Percentiles rank a stretch among this genome's conserved stretches.
These are phyloP conservation scores for Zaprionus vittiger DNA, from an alignment of 1,140 invertebrate species.

Conservation along the genomic window DNA sequence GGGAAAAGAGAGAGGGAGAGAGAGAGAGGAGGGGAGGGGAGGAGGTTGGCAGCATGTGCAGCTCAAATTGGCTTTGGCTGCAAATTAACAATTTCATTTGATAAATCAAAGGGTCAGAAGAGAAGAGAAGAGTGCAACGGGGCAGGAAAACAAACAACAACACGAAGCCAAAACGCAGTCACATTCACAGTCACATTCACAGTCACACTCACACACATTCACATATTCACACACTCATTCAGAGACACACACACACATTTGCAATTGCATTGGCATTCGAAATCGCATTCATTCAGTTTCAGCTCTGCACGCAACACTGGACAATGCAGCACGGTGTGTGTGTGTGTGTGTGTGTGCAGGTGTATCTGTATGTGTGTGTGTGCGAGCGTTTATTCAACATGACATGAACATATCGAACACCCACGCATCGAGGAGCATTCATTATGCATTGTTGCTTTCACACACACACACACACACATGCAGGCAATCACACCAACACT, in stretches of 20 bases:
- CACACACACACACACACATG: slow-evolving; percentile 14
- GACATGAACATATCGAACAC: slow-evolving; percentile 72
- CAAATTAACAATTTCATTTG: slow-evolving; percentile 80
- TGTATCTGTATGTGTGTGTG: slow-evolving; percentile 28
- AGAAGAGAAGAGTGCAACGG: not conserved
- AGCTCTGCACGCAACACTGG: slow-evolving; percentile 11
- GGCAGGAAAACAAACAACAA: slow-evolving; percentile 24
- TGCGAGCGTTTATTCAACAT: slow-evolving; percentile 53
- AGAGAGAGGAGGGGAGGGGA: not conserved
- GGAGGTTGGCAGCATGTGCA: slow-evolving; percentile 36
- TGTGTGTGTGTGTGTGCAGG: slow-evolving; percentile 18
- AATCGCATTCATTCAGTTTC: slow-evolving; percentile 35
- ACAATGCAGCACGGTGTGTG: not conserved
- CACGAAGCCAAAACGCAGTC: slow-evolving; percentile 9
- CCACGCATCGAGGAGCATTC: slow-evolving; percentile 73
- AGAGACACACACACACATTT: not conserved
- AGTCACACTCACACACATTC: not conserved
- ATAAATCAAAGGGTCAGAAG: slow-evolving; percentile 71
- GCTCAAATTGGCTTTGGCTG: slow-evolving; percentile 68
- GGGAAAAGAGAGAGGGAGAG: not conserved
- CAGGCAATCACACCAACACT: slow-evolving; percentile 12
- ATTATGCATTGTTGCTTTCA: slow-evolving; percentile 69
- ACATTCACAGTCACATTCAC: slow-evolving; percentile 35
- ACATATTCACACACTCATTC: slow-evolving; percentile 12
- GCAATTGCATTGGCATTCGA: not conserved